Evolutionary conservation across 2,888 invertebrate genomes (phyloP), one percentile per base, ranked within the genome.

Genomic region (Drosophila tanythrix): DNA sequence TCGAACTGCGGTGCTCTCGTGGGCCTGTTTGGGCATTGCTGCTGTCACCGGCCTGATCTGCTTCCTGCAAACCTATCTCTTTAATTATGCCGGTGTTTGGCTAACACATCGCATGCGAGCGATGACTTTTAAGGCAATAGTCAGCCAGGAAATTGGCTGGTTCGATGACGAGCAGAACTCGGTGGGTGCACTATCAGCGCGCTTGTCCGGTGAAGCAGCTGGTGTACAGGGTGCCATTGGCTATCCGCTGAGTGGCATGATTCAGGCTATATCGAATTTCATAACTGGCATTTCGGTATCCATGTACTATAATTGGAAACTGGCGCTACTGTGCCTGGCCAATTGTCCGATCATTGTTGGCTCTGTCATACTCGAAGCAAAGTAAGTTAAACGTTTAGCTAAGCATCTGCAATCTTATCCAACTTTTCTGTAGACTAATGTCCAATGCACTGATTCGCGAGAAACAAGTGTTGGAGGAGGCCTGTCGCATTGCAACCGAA

Each of bases 151-250:
- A 85, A 95, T 96, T 74, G 96, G 95, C 8, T 96, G 96, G 96
- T 96, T 95, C 92, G 96, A 97, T 89, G 94, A 95, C 43, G 94
- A 95, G 0, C 82, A 91, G 1, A 96, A 96, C 90, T 95, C 95
- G 2, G 95, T 96, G 1, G 96, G 96, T 0, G 95, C 96, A 0
- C 89, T 96, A 0, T 96, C 96, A 57, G 95, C 96, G 0, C 93
- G 96, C 18, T 92, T 97, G 0, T 95, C 96, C 0, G 95, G 96
- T 0, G 96, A 96, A 88, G 96, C 96, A 0, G 95, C 96, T 0
- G 95, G 95, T 2, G 95, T 96, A 0, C 96, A 96, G 90, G 96
- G 96, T 18, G 96, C 96, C 1, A 96, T 96, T 0, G 96, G 96
- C 0, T 95, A 95, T 52, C 94, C 96, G 0, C 93, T 96, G 21